These are phyloP conservation scores for Phodopus roborovskii DNA, from an alignment of 2,113 vertebrate genomes.

Conservation along the genomic window DNA sequence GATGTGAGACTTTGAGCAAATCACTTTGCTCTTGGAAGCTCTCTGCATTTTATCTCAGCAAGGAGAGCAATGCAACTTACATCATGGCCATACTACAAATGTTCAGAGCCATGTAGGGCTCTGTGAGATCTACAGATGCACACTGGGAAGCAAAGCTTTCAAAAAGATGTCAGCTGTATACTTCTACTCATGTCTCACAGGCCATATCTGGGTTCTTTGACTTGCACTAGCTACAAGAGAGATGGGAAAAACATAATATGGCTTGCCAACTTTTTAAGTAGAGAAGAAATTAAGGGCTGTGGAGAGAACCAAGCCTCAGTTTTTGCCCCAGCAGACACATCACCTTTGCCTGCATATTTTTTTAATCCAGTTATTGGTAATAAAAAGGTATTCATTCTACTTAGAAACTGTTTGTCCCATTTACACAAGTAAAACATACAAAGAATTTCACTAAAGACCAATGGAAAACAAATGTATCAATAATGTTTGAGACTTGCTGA, in stretches of 20 bases:
- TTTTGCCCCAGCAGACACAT: neutral
- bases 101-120: neutral
- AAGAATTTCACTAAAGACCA: neutral
- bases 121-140: conserved; percentile 36
- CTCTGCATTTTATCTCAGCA: conserved; percentile 14
- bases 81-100: neutral
- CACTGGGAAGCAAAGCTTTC: conserved; percentile 33
- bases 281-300: conserved; percentile 36
- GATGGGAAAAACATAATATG: neutral
- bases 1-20: neutral
- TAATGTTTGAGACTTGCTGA: neutral
- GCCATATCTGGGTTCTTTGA: neutral
- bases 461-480: conserved; percentile 14
- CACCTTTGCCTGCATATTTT: neutral
- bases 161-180: neutral
- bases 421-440: conserved; percentile 18
- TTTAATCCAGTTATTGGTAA: neutral
- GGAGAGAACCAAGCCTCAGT: neutral
- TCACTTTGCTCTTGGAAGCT: conserved; percentile 41
- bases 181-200: neutral
- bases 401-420: conserved; percentile 12
- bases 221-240: neutral
- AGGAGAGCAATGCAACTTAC: neutral
- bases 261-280: conserved; percentile 5
- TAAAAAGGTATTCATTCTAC: neutral